Conservation (phyloP, 2,113 vertebrate species). For the Periophthalmodon schlosseri region DNA sequence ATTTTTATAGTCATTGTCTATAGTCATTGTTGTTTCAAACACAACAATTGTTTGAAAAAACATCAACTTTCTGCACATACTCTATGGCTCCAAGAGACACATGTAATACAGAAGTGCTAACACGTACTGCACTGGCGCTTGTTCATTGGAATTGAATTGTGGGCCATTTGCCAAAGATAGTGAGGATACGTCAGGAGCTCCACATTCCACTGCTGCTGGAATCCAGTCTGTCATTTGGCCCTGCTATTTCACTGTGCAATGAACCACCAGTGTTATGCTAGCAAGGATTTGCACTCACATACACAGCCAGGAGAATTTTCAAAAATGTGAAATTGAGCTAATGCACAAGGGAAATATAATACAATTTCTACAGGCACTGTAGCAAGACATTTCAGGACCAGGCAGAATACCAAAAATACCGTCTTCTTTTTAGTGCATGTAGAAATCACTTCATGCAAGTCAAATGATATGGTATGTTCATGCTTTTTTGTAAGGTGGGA, state of each 20-base stretch:
- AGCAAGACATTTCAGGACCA: slow-evolving; percentile 63
- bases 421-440: slow-evolving; percentile 43
- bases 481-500: slow-evolving; percentile 55
- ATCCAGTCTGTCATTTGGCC: slow-evolving; percentile 49
- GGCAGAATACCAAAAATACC: slow-evolving; percentile 59
- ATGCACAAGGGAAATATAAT: slow-evolving; percentile 72
- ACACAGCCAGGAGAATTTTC: slow-evolving; percentile 41
- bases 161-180: slow-evolving; percentile 27
- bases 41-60: neutral
- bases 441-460: slow-evolving; percentile 65
- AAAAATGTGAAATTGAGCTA: slow-evolving; percentile 67
- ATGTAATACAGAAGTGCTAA: neutral
- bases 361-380: slow-evolving; percentile 69
- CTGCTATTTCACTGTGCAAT: slow-evolving; percentile 65
- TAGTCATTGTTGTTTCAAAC: neutral
- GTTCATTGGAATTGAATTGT: slow-evolving; percentile 11
- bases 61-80: neutral
- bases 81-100: neutral
- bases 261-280: slow-evolving; percentile 54
- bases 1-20: neutral
- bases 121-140: neutral
- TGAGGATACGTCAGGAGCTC: slow-evolving; percentile 35
- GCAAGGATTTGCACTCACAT: slow-evolving; percentile 45
- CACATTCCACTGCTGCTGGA: slow-evolving; percentile 33
- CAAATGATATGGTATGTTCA: slow-evolving; percentile 56